phyloP scores from a whole-genome alignment of 2,113 vertebrate species.

The Sus scrofa region T2T-Sscrofa CM000816.6:83175001-83175500 shows the following conservation, averaged over 20 bases:
- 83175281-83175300: not conserved
- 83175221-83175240: not conserved
- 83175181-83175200: conserved; percentile 21
- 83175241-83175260: not conserved
- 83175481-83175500: not conserved
- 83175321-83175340: not conserved
- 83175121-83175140: not conserved
- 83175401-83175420: not conserved
- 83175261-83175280: not conserved
- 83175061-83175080: not conserved
- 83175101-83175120: conserved; percentile 34
- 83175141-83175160: not conserved
- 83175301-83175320: conserved; percentile 45
- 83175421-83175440: not conserved
- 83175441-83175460: not conserved
- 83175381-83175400: not conserved
- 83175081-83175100: conserved; percentile 13
- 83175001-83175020: conserved; percentile 36
- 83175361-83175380: not conserved
- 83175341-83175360: not conserved
- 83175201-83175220: conserved; percentile 41
- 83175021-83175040: not conserved
- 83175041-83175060: not conserved
- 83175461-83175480: not conserved
- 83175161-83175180: not conserved